phyloP scores from a whole-genome alignment of 2,113 vertebrate species.

The Electrona antarctica region DNA sequence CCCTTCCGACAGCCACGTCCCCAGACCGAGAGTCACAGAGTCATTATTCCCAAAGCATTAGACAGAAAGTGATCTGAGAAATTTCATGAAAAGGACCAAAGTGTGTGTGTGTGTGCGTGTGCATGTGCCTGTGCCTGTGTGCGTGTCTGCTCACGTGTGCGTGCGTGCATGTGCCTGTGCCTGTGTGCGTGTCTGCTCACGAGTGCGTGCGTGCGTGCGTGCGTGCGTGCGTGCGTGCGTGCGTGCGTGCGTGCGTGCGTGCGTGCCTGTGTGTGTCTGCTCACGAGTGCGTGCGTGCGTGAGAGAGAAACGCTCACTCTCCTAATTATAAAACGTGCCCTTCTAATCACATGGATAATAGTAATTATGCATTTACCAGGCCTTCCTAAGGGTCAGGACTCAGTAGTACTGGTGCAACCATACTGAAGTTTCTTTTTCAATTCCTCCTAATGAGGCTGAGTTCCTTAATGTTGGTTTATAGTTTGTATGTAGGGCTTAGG shows the following conservation, averaged over 20 bases:
- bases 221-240: too few species aligned
- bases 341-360: conserved; percentile 41
- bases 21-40: conserved; percentile 28
- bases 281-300: conserved; percentile 20
- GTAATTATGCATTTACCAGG: conserved; percentile 56
- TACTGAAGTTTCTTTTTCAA: conserved; percentile 38
- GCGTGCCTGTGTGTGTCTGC: too few species aligned
- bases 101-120: too few species aligned
- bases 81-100: conserved; percentile 42
- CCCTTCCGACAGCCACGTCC: conserved; percentile 3
- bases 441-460: conserved; percentile 62
- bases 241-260: too few species aligned
- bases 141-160: not conserved
- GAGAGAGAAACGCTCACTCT: conserved; percentile 46
- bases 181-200: not conserved
- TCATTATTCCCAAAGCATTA: conserved; percentile 66
- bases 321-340: conserved; percentile 63
- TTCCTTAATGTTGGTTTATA: conserved; percentile 52
- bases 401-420: conserved; percentile 20
- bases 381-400: conserved; percentile 53
- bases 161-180: not conserved
- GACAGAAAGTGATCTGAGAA: conserved; percentile 40
- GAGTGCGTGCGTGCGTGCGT: too few species aligned
- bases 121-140: too few species aligned
- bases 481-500: conserved; percentile 51